Conservation (phyloP, 2,888 invertebrate genomes). For the Elmis aenea region DNA sequence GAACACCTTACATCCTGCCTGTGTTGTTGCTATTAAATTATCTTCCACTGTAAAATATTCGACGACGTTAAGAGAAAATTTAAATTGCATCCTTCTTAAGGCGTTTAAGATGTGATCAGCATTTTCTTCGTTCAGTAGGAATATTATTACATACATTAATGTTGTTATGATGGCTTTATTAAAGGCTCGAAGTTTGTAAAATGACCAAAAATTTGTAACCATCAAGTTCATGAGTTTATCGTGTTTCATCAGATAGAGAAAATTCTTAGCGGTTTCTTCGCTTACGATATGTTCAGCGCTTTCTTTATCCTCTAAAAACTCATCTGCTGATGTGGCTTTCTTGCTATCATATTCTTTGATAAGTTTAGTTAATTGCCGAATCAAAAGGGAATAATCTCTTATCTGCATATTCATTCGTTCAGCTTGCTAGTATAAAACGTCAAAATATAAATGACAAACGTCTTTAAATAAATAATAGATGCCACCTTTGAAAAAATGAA, state of each 20-base stretch:
- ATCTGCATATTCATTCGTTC: background rate
- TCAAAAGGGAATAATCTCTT: background rate
- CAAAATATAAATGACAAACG: too few relatives aligned
- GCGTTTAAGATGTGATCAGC: constrained; percentile 24
- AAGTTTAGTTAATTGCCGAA: constrained; percentile 21
- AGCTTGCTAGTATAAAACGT: too few relatives aligned
- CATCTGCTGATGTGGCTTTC: constrained; percentile 23
- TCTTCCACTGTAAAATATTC: constrained; percentile 48
- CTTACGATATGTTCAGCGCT: constrained; percentile 6
- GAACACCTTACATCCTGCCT: constrained; percentile 49
- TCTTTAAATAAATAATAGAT: too few relatives aligned
- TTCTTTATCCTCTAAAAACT: constrained; percentile 27
- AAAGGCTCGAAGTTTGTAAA: constrained; percentile 20
- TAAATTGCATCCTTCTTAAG: constrained; percentile 22
- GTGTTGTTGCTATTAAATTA: constrained; percentile 46
- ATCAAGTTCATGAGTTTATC: constrained; percentile 28
- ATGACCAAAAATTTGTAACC: constrained; percentile 23
- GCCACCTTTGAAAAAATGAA: too few relatives aligned
- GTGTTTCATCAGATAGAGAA: constrained; percentile 28
- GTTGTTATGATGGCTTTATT: constrained; percentile 25
- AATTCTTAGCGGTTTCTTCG: constrained; percentile 13
- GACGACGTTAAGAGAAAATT: constrained; percentile 35
- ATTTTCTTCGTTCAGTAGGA: constrained; percentile 31
- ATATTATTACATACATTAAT: constrained; percentile 32
- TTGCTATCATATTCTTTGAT: constrained; percentile 22